Evolutionary conservation across 1,140 invertebrate species (phyloP), one percentile per base, ranked within the genome.

Genomic region (Magallana angulata): DNA sequence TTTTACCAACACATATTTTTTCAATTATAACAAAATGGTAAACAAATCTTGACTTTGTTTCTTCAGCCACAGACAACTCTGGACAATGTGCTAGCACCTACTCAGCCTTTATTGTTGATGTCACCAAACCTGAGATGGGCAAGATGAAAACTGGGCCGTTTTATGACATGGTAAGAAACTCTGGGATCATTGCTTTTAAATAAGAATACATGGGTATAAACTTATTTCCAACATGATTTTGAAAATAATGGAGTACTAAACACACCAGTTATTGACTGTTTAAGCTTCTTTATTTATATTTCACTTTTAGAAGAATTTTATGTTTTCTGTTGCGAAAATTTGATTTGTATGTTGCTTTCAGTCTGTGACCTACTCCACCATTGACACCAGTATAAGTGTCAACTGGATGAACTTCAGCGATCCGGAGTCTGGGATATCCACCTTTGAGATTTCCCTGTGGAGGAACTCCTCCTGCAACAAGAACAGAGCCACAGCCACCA

Each of bases 361-460:
- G 92, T 30, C 83, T 85, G 14, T 92, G n/a, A 64, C 90, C 4
- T 93, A 90, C 86, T 83, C 91, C 4, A 24, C 64, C 14, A 85
- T 36, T 11, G 80, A 71, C 56, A 81, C 60, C 2, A 59, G 80
- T 14, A n/a, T 93, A 7, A 84, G 82, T 11, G 87, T 91, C 3
- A 80, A 90, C 58, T 93, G 91, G 92, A 82, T 89, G 82, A 87
- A 82, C 4, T 92, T 91, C 80, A 58, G 58, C 7, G 92, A 93
- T 76, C 24, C 36, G 0, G 92, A 93, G 30, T 91, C 91, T 16
- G 90, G 88, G 3, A 89, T 93, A 14, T 82, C 85, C 14, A 80
- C 48, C 5, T 91, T 84, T 64, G 71, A 87, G 5, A 57, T 91
- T 1, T 88, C 90, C 5, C 80, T 93, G 18, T 90, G 87, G 86